phyloP scores from a whole-genome alignment of 2,113 vertebrate species.

The Pampusana beccarii region DNA sequence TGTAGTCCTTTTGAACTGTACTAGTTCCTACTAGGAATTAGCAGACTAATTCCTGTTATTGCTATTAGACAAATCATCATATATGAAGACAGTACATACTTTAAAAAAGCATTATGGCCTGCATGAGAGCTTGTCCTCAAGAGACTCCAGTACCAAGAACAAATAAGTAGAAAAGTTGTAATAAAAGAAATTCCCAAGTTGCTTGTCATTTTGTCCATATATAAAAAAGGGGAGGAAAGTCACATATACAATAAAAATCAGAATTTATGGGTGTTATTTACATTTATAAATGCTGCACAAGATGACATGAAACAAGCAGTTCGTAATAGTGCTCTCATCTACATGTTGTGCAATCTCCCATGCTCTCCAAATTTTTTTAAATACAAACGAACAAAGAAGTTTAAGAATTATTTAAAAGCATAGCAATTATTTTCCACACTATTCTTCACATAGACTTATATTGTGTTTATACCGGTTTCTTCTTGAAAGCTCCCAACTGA shows the following conservation, averaged over 20 bases:
- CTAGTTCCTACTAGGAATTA: not conserved
- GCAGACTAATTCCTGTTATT: not conserved
- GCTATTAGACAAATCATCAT: not conserved
- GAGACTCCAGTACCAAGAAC: not conserved
- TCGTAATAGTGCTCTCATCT: not conserved
- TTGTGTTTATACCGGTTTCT: slow-evolving; percentile 84
- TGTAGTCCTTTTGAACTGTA: not conserved
- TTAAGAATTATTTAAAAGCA: not conserved
- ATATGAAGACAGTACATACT: not conserved
- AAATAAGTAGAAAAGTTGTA: not conserved
- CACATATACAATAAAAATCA: not conserved
- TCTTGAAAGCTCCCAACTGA: slow-evolving; percentile 85
- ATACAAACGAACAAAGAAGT: not conserved
- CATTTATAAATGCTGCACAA: not conserved
- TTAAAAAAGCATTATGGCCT: not conserved
- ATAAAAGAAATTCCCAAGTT: not conserved
- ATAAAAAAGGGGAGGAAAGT: not conserved
- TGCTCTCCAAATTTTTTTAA: not conserved
- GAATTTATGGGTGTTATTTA: not conserved
- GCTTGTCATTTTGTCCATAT: not conserved
- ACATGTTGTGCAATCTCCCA: not conserved
- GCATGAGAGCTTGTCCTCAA: not conserved
- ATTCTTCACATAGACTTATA: not conserved
- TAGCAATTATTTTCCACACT: not conserved
- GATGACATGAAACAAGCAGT: not conserved